A percentile compares a stretch with the other conserved stretches of the same genome.
These are phyloP conservation scores for Myotis findleyi DNA, from an alignment of 2,797 vertebrate species.

Conservation along the genomic window DNA sequence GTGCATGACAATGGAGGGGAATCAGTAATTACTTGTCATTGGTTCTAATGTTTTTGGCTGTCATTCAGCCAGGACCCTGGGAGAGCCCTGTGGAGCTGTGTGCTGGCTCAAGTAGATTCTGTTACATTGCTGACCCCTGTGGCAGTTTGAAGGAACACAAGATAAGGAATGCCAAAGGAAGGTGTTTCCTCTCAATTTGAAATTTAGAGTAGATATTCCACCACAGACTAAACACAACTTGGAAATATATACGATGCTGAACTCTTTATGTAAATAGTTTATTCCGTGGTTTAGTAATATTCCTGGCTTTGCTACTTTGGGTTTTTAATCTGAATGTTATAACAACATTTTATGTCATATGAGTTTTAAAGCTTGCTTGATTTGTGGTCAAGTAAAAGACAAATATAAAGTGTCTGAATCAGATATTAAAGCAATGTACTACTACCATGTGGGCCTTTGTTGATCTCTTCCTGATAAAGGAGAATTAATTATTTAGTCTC, in stretches of 20 bases:
- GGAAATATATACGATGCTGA: constrained; percentile 46
- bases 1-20: background rate
- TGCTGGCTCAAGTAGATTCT: background rate
- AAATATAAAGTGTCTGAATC: background rate
- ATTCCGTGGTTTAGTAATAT: constrained; percentile 34
- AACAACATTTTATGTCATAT: background rate
- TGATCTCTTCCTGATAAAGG: background rate
- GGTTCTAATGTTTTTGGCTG: background rate
- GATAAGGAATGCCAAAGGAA: background rate
- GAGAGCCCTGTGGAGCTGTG: background rate
- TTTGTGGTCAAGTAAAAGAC: background rate
- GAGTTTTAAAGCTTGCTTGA: background rate
- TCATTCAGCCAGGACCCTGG: background rate
- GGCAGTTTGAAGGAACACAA: background rate
- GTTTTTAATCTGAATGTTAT: background rate
- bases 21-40: background rate
- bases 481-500: no score
- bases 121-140: background rate
- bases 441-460: background rate
- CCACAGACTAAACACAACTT: constrained; percentile 77
- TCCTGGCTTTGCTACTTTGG: background rate
- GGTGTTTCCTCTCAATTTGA: constrained; percentile 59
- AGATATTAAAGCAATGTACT: background rate
- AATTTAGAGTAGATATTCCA: constrained; percentile 38
- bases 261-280: constrained; percentile 70